These are phyloP conservation scores for Gambusia affinis DNA, from an alignment of 2,113 vertebrate species.

Conservation along the genomic window DNA sequence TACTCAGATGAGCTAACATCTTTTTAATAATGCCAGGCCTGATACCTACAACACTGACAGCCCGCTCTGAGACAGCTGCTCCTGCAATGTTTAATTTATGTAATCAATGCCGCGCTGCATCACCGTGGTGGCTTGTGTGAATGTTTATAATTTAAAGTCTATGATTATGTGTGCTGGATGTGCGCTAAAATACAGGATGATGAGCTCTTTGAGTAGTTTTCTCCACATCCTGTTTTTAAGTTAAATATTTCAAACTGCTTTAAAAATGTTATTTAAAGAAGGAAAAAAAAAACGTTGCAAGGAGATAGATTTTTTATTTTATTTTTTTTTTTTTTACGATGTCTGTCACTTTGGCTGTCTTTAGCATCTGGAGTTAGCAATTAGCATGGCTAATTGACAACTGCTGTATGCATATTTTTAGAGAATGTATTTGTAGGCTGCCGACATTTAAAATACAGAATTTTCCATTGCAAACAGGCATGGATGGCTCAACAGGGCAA, in stretches of 20 bases:
- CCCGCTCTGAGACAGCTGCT: background rate
- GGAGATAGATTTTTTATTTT: too few relatives aligned
- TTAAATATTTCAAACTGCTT: too few relatives aligned
- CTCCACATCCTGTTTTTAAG: too few relatives aligned
- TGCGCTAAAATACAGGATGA: too few relatives aligned
- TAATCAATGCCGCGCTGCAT: background rate
- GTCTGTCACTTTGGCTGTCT: background rate
- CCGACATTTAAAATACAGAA: background rate
- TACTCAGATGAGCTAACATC: conserved; percentile 17
- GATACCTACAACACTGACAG: conserved; percentile 22
- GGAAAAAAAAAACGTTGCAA: too few relatives aligned
- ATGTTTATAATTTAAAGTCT: background rate
- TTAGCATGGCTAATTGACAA: background rate
- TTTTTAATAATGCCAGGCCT: conserved; percentile 15
- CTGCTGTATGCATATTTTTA: background rate
- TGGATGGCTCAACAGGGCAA: background rate
- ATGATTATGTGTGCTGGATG: background rate
- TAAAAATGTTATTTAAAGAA: too few relatives aligned
- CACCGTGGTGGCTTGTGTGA: background rate
- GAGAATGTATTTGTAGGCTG: background rate
- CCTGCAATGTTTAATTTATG: background rate
- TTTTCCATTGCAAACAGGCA: background rate
- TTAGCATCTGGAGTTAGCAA: background rate
- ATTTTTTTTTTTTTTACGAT: too few relatives aligned
- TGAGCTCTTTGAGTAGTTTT: too few relatives aligned